Conservation (phyloP, 1,140 invertebrate genomes). For the Coptotermes formosanus region DNA sequence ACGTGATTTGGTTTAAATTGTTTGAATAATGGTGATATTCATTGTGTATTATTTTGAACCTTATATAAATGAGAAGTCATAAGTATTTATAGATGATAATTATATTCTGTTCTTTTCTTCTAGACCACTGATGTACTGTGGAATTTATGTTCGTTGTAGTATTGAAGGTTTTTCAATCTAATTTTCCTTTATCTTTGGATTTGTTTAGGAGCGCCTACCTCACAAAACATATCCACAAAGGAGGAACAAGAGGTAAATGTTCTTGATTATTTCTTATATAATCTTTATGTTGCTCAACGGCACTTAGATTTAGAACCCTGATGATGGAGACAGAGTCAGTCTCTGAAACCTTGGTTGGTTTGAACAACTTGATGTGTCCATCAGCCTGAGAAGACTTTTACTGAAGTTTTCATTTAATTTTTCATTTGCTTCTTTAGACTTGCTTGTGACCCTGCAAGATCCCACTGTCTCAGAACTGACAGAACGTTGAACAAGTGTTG, state of each 20-base stretch:
- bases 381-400: not conserved
- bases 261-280: too few species aligned
- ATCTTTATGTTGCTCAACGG: too few species aligned
- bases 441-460: too few species aligned
- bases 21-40: too few species aligned
- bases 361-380: not conserved
- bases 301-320: not conserved
- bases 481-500: too few species aligned
- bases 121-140: not conserved
- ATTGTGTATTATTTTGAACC: too few species aligned
- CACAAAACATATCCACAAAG: slow-evolving; percentile 45
- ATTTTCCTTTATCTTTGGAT: too few species aligned
- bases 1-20: too few species aligned
- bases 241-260: slow-evolving; percentile 46
- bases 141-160: not conserved
- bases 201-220: slow-evolving; percentile 45
- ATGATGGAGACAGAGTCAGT: not conserved
- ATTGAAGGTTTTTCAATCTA: not conserved
- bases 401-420: not conserved
- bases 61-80: too few species aligned
- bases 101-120: too few species aligned
- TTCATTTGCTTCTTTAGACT: not conserved
- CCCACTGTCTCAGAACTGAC: too few species aligned
- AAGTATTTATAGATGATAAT: too few species aligned
- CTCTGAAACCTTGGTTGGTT: not conserved